Base-by-base conservation (phyloP, 2,797 vertebrate genomes). In the Lacerta bilineata region DNA sequence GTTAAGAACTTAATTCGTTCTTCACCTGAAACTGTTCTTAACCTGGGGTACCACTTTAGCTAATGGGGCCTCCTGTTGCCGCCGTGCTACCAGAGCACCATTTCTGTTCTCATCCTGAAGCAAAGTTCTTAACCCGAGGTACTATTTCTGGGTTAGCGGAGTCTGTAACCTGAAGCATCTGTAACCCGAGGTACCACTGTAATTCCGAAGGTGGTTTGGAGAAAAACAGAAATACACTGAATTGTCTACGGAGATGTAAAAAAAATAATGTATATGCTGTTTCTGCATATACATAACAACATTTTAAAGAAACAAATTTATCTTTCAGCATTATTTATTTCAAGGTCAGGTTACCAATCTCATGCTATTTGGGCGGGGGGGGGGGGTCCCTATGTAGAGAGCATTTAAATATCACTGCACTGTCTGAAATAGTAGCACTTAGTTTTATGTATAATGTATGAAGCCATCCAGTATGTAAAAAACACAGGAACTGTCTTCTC, bases 401-500 rank as follows among this genome's bases (percentile, higher is more conserved):
- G 13, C 29, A 9, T n/a, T 25, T 66, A 86, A 36, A 78, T 41
- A 7, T 80, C 5, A 55, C 61, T 18, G 17, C 5, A 55, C 61
- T 18, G 17, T 39, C 8, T 55, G 50, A 68, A 80, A 20, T 8
- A 72, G 61, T 23, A 27, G 46, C 3, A 0, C 4, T 43, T 59
- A 7, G 6, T 84, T 68, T 84, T 71, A 20, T 50, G 36, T 78
- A 78, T 69, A 84, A 68, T 85, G 39, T 72, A 33, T 80, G 23
- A 50, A 29, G 41, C 2, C n/a, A 85, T 66, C 25, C 41, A 50
- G 15, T 74, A 64, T 75, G 29, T 68, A 69, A 33, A 46, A 89
- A 85, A 75, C 23, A 64, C 9, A 66, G 71, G 69, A 75, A 68
- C 41, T 25, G 6, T 17, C 17, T 66, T 75, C 7, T 29, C 9